Conservation (phyloP, 23 tunicate genomes). For the Halocynthia roretzi region DNA sequence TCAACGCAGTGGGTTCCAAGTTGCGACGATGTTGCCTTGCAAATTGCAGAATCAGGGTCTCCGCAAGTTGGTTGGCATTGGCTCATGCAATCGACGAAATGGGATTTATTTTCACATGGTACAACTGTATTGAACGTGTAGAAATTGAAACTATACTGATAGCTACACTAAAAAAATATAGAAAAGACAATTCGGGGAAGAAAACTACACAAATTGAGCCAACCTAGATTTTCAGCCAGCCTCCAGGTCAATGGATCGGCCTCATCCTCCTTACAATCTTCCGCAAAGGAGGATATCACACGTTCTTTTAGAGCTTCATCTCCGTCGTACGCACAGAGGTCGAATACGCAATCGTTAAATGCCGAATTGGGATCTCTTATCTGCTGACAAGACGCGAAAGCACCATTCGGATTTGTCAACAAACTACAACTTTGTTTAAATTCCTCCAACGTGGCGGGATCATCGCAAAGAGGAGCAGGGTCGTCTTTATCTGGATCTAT, state of each 20-base stretch:
- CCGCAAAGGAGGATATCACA: conserved; percentile 41
- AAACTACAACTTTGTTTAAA: conserved; percentile 13
- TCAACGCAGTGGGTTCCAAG: conserved; percentile 40
- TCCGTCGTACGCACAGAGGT: conserved; percentile 55
- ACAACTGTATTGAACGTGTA: conserved; percentile 5
- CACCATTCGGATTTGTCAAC: conserved; percentile 21
- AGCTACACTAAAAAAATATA: no score
- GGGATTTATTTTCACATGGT: conserved; percentile 22
- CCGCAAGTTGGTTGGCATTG: conserved; percentile 75
- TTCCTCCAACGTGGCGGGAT: not conserved
- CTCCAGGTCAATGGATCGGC: no score
- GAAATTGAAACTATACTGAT: no score
- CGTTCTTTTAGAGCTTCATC: conserved; percentile 35
- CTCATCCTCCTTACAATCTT: conserved; percentile 37
- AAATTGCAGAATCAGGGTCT: conserved; percentile 30
- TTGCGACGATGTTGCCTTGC: not conserved
- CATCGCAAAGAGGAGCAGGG: no score
- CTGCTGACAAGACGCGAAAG: conserved; percentile 9
- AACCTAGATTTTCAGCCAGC: no score
- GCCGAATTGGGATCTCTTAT: conserved; percentile 19
- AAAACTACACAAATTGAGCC: no score
- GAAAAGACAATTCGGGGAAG: no score
- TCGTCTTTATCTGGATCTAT: no score
- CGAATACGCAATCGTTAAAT: conserved; percentile 50
- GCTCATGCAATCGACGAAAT: conserved; percentile 23